Conservation (phyloP, 2,888 invertebrate genomes). For the Drosophila percnosoma region DNA sequence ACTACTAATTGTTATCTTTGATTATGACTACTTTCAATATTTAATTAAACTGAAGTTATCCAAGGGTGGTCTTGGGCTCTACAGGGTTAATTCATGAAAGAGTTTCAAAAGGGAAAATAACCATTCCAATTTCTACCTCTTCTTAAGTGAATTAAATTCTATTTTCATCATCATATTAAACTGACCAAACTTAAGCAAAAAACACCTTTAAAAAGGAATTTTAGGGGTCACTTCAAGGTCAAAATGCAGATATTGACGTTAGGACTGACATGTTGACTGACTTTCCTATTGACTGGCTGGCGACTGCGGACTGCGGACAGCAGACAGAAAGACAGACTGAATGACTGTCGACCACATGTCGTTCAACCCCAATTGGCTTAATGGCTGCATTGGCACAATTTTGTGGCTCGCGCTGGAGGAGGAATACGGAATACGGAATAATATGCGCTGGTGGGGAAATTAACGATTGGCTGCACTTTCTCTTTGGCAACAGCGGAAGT, state of each 20-base stretch:
- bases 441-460: slow-evolving; percentile 41
- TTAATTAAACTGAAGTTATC: neutral
- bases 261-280: slow-evolving; percentile 19
- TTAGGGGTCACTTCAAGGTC: neutral
- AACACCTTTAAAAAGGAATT: neutral
- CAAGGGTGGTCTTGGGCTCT: neutral
- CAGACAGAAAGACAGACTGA: neutral
- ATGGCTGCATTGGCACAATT: slow-evolving; percentile 67
- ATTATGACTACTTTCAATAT: neutral
- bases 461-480: slow-evolving; percentile 72
- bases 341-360: slow-evolving; percentile 38
- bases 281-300: neutral
- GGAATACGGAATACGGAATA: slow-evolving; percentile 9
- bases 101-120: neutral
- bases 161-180: neutral
- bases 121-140: neutral
- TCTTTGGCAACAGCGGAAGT: slow-evolving; percentile 53
- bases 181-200: neutral
- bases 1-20: neutral
- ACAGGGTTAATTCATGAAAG: neutral
- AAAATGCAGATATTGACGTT: neutral
- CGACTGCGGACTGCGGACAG: neutral
- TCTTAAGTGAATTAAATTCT: neutral
- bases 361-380: slow-evolving; percentile 62
- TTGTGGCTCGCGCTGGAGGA: slow-evolving; percentile 38